Conservation (phyloP, 2,888 invertebrate genomes). For the Polylopha cassiicola region DNA sequence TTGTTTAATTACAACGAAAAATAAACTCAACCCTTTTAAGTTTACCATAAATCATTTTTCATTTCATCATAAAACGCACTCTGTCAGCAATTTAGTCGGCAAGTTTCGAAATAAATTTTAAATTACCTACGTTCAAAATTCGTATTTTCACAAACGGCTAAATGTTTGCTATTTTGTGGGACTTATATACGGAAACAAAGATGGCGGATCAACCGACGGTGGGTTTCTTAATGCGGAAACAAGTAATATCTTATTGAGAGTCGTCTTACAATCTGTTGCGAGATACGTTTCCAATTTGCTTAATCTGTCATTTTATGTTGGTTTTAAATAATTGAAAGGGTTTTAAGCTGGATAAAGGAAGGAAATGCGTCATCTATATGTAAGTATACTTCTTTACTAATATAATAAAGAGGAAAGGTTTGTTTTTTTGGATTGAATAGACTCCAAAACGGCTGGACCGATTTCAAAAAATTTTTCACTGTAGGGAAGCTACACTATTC, state of each 20-base stretch:
- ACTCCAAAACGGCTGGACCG: too few species aligned
- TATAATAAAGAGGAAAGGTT: too few species aligned
- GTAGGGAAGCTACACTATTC: too few species aligned
- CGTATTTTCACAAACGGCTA: constrained; percentile 7
- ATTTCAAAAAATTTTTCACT: too few species aligned
- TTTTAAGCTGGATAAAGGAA: too few species aligned
- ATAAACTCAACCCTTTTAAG: too few species aligned
- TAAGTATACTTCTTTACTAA: too few species aligned
- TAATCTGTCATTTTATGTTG: constrained; percentile 1
- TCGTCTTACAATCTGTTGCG: constrained; percentile 4
- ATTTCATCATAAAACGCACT: neutral
- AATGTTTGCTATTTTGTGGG: constrained; percentile 9
- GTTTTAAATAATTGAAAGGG: too few species aligned
- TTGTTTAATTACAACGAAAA: too few species aligned
- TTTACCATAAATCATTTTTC: neutral
- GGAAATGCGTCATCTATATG: too few species aligned
- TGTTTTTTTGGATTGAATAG: too few species aligned
- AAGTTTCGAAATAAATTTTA: constrained; percentile 6
- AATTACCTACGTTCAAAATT: neutral
- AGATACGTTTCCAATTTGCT: constrained; percentile 13
- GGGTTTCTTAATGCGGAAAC: constrained; percentile 13
- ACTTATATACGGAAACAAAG: constrained; percentile 12
- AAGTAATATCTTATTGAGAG: constrained; percentile 12
- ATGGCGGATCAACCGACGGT: constrained; percentile 1
- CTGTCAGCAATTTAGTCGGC: constrained; percentile 1